Percentiles rank a stretch among this genome's conserved stretches.
These are phyloP conservation scores for Saimiri boliviensis DNA, from an alignment of 2,113 vertebrate species.

Conservation along the genomic window DNA sequence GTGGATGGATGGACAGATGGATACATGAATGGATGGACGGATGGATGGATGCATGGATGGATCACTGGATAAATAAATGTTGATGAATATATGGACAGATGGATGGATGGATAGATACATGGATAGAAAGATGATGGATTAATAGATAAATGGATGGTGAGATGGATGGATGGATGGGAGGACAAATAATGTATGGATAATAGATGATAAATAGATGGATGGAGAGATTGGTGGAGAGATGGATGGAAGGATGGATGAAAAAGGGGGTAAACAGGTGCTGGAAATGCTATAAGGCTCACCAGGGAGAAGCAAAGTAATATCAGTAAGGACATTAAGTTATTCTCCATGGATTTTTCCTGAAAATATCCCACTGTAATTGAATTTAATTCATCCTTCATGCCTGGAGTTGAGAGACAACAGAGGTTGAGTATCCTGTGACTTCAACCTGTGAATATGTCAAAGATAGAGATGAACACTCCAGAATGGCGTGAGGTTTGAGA, in stretches of 20 bases:
- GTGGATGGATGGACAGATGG: not conserved
- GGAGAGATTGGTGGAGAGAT: fast-evolving
- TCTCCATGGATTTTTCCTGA: not conserved
- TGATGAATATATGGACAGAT: not conserved
- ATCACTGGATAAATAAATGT: not conserved
- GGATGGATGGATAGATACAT: too few species aligned
- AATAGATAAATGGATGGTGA: not conserved
- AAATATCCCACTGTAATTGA: not conserved
- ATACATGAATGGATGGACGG: not conserved
- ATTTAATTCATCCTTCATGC: not conserved
- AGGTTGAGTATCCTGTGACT: not conserved
- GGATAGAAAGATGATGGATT: too few species aligned
- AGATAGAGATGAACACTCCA: not conserved
- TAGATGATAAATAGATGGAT: too few species aligned
- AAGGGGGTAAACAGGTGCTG: not conserved
- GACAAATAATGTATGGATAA: not conserved
- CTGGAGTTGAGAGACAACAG: not conserved
- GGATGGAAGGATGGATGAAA: not conserved
- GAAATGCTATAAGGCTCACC: not conserved
- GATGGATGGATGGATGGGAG: not conserved
- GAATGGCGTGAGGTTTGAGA: not conserved
- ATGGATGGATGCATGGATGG: not conserved
- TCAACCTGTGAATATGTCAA: not conserved
- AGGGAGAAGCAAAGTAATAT: not conserved
- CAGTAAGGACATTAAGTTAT: not conserved